These are phyloP conservation scores for Parnassius glacialis DNA, from an alignment of 2,888 invertebrate species.

Conservation along the genomic window DNA sequence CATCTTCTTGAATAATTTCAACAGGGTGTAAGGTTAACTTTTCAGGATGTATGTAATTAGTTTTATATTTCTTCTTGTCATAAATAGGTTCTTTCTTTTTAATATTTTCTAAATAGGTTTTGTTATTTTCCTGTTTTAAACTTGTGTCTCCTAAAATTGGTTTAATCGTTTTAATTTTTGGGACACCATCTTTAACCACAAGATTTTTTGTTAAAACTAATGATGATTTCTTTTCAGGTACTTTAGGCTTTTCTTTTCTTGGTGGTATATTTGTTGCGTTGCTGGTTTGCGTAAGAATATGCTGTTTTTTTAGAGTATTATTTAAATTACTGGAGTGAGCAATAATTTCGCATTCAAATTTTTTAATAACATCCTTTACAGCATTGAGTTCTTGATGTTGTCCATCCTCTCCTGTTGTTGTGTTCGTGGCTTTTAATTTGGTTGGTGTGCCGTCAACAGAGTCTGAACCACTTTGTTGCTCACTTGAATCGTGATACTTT, in stretches of 20 bases:
- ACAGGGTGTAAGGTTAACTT: conserved; percentile 68
- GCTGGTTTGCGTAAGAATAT: conserved; percentile 52
- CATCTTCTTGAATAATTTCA: conserved; percentile 74
- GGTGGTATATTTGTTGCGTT: conserved; percentile 48
- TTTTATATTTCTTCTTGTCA: conserved; percentile 70
- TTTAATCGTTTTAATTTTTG: conserved; percentile 75
- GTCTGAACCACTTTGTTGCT: conserved; percentile 64
- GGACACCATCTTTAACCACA: conserved; percentile 75
- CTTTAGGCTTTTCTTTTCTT: conserved; percentile 78
- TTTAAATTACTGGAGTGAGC: conserved; percentile 52
- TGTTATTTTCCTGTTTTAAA: conserved; percentile 39
- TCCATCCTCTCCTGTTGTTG: conserved; percentile 36
- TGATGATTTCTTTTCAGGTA: conserved; percentile 82
- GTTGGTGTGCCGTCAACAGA: conserved; percentile 62
- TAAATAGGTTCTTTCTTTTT: conserved; percentile 65
- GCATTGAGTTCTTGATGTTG: conserved; percentile 48
- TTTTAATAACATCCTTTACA: conserved; percentile 72
- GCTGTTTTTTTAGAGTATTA: conserved; percentile 63
- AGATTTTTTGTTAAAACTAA: conserved; percentile 76
- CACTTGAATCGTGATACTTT: conserved; percentile 61
- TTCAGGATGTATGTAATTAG: conserved; percentile 71
- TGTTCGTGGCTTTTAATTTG: conserved; percentile 40
- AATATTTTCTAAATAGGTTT: conserved; percentile 34
- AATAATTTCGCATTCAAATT: conserved; percentile 74
- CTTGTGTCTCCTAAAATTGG: conserved; percentile 42